Conservation (phyloP, 2,888 invertebrate genomes). For the Nephrotoma appendiculata region DNA sequence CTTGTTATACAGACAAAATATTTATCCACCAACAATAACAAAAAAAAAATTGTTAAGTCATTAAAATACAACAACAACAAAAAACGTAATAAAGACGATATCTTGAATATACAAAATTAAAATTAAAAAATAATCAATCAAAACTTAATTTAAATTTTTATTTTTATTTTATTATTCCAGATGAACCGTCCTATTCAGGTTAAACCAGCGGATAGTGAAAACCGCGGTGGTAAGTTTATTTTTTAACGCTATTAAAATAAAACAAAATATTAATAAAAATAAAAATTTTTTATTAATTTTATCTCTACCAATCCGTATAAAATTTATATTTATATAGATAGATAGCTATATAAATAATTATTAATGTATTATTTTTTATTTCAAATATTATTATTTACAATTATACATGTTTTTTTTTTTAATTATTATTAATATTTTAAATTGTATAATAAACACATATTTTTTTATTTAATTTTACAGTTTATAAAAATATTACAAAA, state of each 20-base stretch:
- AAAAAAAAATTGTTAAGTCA: neutral
- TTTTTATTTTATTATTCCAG: slow-evolving; percentile 49
- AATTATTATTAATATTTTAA: neutral
- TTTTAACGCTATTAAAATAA: slow-evolving; percentile 10
- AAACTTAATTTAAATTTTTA: neutral
- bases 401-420: neutral
- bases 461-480: neutral
- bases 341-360: neutral
- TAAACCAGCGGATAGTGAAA: slow-evolving; percentile 99
- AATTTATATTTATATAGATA: neutral
- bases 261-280: neutral
- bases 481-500: neutral
- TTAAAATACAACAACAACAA: neutral
- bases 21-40: neutral
- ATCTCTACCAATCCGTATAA: neutral
- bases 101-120: neutral
- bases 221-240: slow-evolving; percentile 75
- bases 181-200: slow-evolving; percentile 99
- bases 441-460: neutral
- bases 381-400: neutral
- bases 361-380: neutral
- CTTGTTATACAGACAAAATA: neutral
- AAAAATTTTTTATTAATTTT: neutral
- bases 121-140: neutral
- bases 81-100: neutral